phyloP scores from a whole-genome alignment of 2,888 invertebrate species.

The Cosmia pyralina region DNA sequence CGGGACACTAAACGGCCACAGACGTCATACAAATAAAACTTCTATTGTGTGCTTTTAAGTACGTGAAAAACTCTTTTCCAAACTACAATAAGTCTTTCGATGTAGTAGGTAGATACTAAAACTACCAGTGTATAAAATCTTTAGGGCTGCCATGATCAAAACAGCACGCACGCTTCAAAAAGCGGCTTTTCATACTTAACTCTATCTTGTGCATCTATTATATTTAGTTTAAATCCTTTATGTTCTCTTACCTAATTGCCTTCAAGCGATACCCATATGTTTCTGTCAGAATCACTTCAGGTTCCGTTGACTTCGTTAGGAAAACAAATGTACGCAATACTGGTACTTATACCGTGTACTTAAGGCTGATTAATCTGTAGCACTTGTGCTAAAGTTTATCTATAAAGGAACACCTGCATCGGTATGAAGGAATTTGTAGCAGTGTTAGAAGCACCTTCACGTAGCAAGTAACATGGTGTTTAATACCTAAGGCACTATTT shows the following conservation, averaged over 20 bases:
- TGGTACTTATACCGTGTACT: slow-evolving; percentile 13
- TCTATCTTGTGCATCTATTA: slow-evolving; percentile 1
- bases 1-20: too few species aligned
- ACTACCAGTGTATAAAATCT: background rate
- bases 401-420: slow-evolving; percentile 38
- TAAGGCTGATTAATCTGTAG: slow-evolving; percentile 25
- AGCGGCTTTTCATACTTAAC: background rate
- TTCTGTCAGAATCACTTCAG: slow-evolving; percentile 47
- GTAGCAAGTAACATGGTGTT: slow-evolving; percentile 9
- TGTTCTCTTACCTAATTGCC: slow-evolving; percentile 47
- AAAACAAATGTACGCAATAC: slow-evolving; percentile 6
- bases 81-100: too few species aligned
- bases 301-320: slow-evolving; percentile 35
- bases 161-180: background rate
- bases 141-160: background rate
- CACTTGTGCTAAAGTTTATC: slow-evolving; percentile 27
- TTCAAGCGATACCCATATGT: slow-evolving; percentile 49
- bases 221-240: slow-evolving; percentile 35
- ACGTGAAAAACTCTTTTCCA: background rate
- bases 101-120: background rate
- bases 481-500: background rate
- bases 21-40: too few species aligned
- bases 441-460: slow-evolving; percentile 29
- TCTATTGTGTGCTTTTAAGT: too few species aligned
- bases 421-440: slow-evolving; percentile 35